These are phyloP conservation scores for Lepidurus arcticus DNA, from an alignment of 1,140 invertebrate species.

Conservation along the genomic window DNA sequence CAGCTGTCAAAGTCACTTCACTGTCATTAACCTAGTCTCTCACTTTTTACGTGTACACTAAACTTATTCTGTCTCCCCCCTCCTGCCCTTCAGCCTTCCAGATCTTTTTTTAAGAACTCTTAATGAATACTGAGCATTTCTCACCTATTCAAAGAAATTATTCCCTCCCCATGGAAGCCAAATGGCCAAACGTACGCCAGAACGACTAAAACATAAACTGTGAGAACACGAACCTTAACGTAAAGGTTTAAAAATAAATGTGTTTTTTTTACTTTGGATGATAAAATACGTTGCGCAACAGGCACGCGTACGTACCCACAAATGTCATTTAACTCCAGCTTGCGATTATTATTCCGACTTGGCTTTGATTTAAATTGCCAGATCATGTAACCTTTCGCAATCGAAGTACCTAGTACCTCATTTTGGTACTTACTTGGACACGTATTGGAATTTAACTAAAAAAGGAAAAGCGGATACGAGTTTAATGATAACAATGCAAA, in stretches of 20 bases:
- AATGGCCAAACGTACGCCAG: neutral
- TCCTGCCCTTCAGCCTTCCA: neutral
- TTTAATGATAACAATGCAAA: neutral
- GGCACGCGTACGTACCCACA: neutral
- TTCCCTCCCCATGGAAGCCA: neutral
- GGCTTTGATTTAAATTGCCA: neutral
- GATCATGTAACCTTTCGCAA: neutral
- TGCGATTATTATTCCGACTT: constrained; percentile 1
- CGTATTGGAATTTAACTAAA: neutral
- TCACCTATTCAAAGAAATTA: neutral
- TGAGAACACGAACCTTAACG: neutral
- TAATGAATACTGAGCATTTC: constrained; percentile 16
- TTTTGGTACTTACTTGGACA: neutral
- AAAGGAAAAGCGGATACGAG: neutral
- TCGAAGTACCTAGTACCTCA: neutral
- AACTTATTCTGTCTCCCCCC: neutral
- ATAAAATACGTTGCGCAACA: neutral
- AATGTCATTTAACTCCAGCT: neutral
- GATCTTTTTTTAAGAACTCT: neutral
- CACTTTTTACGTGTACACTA: neutral
- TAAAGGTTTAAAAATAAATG: too few species aligned
- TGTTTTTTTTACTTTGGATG: neutral
- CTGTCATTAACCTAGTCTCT: constrained; percentile 13
- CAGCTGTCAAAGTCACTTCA: constrained; percentile 21
- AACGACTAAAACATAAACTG: neutral